Evolutionary conservation across 1,140 invertebrate species (phyloP).

Genomic region (Bombus confusus): DNA sequence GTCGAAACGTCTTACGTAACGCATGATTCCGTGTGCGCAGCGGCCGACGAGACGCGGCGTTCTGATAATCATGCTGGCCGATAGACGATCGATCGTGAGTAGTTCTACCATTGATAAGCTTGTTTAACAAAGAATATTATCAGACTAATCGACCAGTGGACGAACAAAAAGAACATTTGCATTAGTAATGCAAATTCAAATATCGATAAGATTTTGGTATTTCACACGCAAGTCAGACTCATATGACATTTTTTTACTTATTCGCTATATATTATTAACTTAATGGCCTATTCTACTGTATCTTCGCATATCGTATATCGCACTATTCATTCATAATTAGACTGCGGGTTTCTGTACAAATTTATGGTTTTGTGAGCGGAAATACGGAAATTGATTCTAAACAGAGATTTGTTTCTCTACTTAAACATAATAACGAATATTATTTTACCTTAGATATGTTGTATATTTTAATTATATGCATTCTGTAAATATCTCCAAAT

Average conservation of each 20-base stretch:
- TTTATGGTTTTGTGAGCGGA: too few relatives aligned
- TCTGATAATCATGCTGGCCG: not conserved
- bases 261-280: too few relatives aligned
- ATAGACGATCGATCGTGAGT: not conserved
- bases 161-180: not conserved
- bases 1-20: conserved; percentile 51
- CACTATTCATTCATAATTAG: not conserved
- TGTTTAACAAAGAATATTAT: not conserved
- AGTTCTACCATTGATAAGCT: not conserved
- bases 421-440: too few relatives aligned
- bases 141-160: too few relatives aligned
- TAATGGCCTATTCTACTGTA: not conserved
- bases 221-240: too few relatives aligned
- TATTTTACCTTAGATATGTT: too few relatives aligned
- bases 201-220: not conserved
- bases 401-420: too few relatives aligned
- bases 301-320: not conserved
- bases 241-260: not conserved
- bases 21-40: not conserved
- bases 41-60: not conserved
- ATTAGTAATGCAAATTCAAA: not conserved
- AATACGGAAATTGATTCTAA: too few relatives aligned
- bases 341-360: too few relatives aligned
- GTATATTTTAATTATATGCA: too few relatives aligned
- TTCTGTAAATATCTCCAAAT: too few relatives aligned